Evolutionary conservation across 2,888 invertebrate species (phyloP).

Genomic region (Eueremaeus valkanovi): DNA sequence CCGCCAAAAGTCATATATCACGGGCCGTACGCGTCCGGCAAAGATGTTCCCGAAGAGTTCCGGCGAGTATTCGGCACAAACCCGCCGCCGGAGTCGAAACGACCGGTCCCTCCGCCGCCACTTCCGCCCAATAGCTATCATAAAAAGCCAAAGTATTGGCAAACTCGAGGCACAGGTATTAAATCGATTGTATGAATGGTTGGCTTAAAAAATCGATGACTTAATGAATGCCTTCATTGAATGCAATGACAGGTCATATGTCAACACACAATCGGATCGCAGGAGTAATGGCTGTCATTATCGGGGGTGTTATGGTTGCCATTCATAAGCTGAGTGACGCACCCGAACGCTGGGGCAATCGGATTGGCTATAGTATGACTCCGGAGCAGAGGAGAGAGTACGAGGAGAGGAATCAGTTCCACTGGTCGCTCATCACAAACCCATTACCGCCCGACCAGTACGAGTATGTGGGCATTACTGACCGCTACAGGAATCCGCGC

Average conservation of each 20-base stretch:
- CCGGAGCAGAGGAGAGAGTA: neutral
- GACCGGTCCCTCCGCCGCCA: constrained; percentile 10
- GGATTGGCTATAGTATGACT: no score
- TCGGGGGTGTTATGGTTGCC: neutral
- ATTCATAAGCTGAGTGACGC: no score
- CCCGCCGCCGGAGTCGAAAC: neutral
- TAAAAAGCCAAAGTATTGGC: constrained; percentile 24
- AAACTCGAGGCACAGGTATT: neutral
- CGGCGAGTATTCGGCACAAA: neutral
- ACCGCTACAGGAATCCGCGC: neutral
- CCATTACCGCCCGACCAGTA: neutral
- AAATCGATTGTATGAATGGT: neutral
- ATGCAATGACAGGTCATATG: neutral
- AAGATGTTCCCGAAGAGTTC: no score
- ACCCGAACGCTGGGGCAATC: no score
- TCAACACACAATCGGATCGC: neutral
- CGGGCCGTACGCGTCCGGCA: no score
- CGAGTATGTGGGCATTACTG: neutral
- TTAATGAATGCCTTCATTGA: neutral
- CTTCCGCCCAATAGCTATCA: constrained; percentile 19
- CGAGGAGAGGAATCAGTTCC: neutral
- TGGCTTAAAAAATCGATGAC: no score
- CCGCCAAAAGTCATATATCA: no score
- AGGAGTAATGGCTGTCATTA: neutral
- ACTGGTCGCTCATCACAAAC: neutral